Base-by-base conservation (phyloP, 2,888 invertebrate species). In the Crossocerus cetratus region DNA sequence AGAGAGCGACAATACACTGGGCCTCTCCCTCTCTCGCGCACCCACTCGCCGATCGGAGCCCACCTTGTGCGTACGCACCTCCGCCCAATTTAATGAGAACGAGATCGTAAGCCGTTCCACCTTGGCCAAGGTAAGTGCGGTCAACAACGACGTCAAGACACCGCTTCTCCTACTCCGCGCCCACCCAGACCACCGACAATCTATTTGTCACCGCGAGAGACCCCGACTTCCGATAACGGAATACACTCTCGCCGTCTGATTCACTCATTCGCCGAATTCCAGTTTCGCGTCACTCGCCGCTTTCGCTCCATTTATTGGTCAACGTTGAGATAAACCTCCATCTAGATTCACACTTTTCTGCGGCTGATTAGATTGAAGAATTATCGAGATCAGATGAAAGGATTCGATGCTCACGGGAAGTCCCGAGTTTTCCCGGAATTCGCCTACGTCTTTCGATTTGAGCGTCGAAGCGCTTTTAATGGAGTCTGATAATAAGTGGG, bases 61-160 rank as follows among this genome's bases (percentile, higher is more conserved):
- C 49, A 4, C 4, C 49, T 49, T 16, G 49, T 49, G 4, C 11
- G 49, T 63, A 58, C 42, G 42, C 61, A 68, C 58, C 54, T 56
- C 43, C 55, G 55, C n/a, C 64, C 54, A 72, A 72, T 69, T 69
- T 69, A 72, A 72, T 72, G 72, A 60, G 59, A 45, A 18, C 57
- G 57, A 42, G 71, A 49, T 49, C n/a, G 49, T 49, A 49, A 49
- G 49, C 49, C n/a, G 49, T 16, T 49, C 16, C 16, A 13, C 49
- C n/a, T 76, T 76, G 71, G 55, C 74, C 74, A 58, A 76, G 76
- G 76, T 74, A 76, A 76, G 76, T 74, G 71, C 49, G 49, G 16
- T 16, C 16, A 32, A n/a, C n/a, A n/a, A n/a, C n/a, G n/a, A n/a
- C n/a, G n/a, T n/a, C n/a, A n/a, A n/a, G n/a, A n/a, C n/a, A n/a